Evolutionary conservation across 2,888 invertebrate species (phyloP), one percentile per base, ranked within the genome.

Genomic region (Eledona agricola): DNA sequence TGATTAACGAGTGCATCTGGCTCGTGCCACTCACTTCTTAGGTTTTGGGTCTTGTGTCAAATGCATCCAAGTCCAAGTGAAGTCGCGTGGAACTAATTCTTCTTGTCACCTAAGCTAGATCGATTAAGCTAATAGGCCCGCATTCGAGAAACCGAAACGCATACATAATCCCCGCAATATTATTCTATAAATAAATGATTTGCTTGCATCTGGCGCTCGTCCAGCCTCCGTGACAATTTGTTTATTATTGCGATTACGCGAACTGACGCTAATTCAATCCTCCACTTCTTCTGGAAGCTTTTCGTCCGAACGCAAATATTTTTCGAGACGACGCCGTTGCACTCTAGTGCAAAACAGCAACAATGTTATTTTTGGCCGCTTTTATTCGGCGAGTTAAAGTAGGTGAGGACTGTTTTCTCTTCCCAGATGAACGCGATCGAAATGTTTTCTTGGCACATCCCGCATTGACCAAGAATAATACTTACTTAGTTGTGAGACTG

Each of bases 361-460:
- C 57, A 53, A 40, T 16, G 49, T 37, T 58, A 58, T 58, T 58
- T 58, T 58, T 51, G 47, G 55, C 37, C 19, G 10, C 43, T 32
- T 53, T 51, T 55, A 58, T 50, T 55, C 47, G 56, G 15, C 9
- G 42, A 54, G 26, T 43, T 43, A 31, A 54, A 57, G 56, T 59
- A 57, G 56, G 59, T 54, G 57, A 57, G 51, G 31, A 54, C 17
- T 57, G 51, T 54, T 47, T 56, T 54, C 51, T 55, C 55, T 58
- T 56, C 16, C 35, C 51, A 46, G 45, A 59, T 51, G 47, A 56
- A 47, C 57, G 45, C 32, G 50, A 57, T 55, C 52, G 56, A 56
- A 51, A 51, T 59, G 56, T 56, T 59, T 59, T 57, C 56, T 59
- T 59, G 58, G 58, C 58, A 58, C 55, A 31, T 31, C 28, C 9